These are phyloP conservation scores for Pongo pygmaeus DNA, from an alignment of 2,113 vertebrate species.

Conservation along the genomic window DNA sequence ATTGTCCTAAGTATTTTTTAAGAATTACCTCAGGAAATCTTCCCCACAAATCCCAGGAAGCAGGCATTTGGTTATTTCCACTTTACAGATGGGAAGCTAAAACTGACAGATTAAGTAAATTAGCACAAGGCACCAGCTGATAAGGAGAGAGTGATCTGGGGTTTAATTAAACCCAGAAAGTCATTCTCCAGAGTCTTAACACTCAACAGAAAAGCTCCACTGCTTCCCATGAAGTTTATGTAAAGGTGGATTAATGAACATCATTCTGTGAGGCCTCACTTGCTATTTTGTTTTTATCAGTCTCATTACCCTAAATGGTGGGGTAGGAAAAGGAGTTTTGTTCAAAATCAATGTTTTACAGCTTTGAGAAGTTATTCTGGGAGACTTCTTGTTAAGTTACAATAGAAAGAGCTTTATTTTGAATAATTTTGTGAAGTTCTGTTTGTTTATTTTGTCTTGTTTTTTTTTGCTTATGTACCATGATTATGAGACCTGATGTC, in stretches of 20 bases:
- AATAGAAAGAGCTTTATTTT: not conserved
- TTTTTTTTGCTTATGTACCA: not conserved
- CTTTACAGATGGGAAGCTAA: not conserved
- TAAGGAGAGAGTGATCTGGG: not conserved
- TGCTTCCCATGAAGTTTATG: not conserved
- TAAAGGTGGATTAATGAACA: not conserved
- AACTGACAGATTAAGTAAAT: not conserved
- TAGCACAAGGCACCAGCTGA: not conserved
- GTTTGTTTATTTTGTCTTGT: not conserved
- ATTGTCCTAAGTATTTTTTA: not conserved
- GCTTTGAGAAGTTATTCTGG: not conserved
- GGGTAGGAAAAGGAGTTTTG: not conserved
- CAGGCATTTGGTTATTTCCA: not conserved
- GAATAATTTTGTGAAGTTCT: not conserved
- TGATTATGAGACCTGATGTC: not conserved
- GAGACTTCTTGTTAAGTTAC: not conserved
- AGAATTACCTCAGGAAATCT: not conserved
- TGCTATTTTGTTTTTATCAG: not conserved
- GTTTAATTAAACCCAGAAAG: constrained; percentile 33
- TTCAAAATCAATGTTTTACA: constrained; percentile 15
- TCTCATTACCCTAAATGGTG: not conserved
- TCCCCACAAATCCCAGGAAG: not conserved
- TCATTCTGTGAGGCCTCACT: not conserved
- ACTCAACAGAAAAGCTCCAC: not conserved
- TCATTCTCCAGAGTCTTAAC: not conserved